Evolutionary conservation across 2,797 vertebrate species (phyloP).

Genomic region (Enteromius thamalakanensis): DNA sequence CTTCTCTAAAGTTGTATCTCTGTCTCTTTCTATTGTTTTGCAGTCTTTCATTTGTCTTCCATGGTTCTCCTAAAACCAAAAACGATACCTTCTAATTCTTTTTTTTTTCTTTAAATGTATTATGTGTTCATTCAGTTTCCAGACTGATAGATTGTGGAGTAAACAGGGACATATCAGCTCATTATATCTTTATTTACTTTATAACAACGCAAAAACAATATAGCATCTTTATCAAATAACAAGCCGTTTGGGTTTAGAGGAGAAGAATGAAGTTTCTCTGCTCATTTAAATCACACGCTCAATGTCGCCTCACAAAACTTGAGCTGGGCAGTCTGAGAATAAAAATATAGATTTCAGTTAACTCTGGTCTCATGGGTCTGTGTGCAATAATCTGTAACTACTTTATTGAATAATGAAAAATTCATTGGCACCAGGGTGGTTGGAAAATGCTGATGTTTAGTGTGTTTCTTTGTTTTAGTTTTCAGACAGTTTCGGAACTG

Average conservation of each 20-base stretch:
- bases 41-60: background rate
- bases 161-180: background rate
- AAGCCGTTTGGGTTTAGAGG: background rate
- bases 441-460: background rate
- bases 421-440: slow-evolving; percentile 11
- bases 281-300: background rate
- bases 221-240: background rate
- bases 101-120: background rate
- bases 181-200: background rate
- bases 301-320: background rate
- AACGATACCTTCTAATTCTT: background rate
- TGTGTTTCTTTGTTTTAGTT: background rate
- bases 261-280: background rate
- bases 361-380: background rate
- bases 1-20: background rate
- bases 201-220: background rate
- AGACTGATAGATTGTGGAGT: background rate
- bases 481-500: background rate
- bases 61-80: background rate
- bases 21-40: slow-evolving; percentile 3
- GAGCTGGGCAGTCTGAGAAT: background rate
- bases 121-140: background rate
- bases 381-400: slow-evolving; percentile 7
- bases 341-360: background rate
- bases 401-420: slow-evolving; percentile 28